Evolutionary conservation across 2,113 vertebrate species (phyloP).

Genomic region (Sorex fumeus): DNA sequence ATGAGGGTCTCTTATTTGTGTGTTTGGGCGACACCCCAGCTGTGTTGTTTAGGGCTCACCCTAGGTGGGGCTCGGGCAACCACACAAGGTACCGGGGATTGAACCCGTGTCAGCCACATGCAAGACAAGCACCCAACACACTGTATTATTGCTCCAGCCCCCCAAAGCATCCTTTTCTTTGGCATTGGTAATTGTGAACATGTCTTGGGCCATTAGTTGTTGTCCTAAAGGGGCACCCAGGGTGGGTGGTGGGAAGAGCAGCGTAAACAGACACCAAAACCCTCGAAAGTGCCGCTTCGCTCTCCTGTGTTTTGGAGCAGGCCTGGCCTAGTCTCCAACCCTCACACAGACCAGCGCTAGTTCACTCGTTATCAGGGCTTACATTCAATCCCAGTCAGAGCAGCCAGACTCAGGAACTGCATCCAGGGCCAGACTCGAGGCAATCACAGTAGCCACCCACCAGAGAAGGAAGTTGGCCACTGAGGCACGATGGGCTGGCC

Average conservation of each 20-base stretch:
- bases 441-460: not conserved
- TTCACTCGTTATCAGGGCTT: not conserved
- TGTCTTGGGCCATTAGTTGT: not conserved
- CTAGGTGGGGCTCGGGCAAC: no score
- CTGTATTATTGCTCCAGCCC: no score
- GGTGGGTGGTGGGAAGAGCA: slow-evolving; percentile 34
- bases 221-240: not conserved
- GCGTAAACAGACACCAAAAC: not conserved
- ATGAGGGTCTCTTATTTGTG: no score
- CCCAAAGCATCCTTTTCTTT: not conserved
- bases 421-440: not conserved
- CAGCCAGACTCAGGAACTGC: not conserved
- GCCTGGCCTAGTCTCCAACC: not conserved
- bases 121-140: no score
- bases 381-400: not conserved
- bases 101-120: no score
- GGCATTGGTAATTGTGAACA: not conserved
- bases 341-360: not conserved
- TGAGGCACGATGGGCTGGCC: not conserved
- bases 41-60: no score
- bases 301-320: not conserved
- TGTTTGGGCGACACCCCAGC: no score
- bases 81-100: no score
- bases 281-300: not conserved
- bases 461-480: not conserved